A percentile compares a stretch with the other conserved stretches of the same genome.
These are phyloP conservation scores for Zele albiditarsus DNA, from an alignment of 2,888 invertebrate species.

Conservation along the genomic window DNA sequence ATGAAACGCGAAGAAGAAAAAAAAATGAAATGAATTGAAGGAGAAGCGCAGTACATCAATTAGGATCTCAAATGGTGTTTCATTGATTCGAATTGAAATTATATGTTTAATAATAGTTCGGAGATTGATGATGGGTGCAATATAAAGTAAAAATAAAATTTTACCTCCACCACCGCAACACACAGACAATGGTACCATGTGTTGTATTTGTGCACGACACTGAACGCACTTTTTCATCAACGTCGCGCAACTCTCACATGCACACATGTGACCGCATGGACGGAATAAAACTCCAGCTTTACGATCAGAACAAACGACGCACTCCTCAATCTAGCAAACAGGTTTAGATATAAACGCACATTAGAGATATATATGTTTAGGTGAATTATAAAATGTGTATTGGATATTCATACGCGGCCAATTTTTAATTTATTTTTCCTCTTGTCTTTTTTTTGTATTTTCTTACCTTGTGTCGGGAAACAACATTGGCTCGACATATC, in stretches of 20 bases:
- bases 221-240: constrained; percentile 98
- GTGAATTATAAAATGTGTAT: not conserved
- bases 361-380: not conserved
- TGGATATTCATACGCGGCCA: not conserved
- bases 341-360: constrained; percentile 13
- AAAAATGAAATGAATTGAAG: not conserved
- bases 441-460: not conserved
- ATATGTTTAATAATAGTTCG: not conserved
- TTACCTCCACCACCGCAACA: constrained; percentile 74
- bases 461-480: constrained; percentile 83
- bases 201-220: constrained; percentile 90
- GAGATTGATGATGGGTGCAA: not conserved
- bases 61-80: not conserved
- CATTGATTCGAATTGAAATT: not conserved
- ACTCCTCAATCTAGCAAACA: constrained; percentile 88
- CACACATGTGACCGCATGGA: constrained; percentile 96
- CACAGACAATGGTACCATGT: constrained; percentile 76
- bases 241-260: constrained; percentile 91
- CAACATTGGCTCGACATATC: constrained; percentile 90
- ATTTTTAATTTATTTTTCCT: constrained; percentile 9
- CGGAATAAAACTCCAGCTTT: constrained; percentile 93
- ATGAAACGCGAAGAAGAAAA: constrained; percentile 48
- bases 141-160: constrained; percentile 12
- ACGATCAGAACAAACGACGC: constrained; percentile 96
- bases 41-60: not conserved